Percentiles rank a stretch among this genome's conserved stretches.
These are phyloP conservation scores for Helobdella robusta DNA, from an alignment of 2,888 invertebrate genomes.

Conservation along the genomic window DNA sequence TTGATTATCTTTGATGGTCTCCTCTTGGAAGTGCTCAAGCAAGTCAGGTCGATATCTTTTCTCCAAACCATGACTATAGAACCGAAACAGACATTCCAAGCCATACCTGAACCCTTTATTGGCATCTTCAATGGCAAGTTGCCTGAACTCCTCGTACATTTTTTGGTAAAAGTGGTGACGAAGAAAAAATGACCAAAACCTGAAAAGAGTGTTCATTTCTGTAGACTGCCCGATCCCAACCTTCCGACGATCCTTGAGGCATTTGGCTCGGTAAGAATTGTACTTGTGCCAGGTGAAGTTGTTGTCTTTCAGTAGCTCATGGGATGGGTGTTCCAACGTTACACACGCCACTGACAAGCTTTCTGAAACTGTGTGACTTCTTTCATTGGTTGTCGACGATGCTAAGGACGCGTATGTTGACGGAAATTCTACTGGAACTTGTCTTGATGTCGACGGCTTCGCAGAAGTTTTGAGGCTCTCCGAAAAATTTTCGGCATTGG, in stretches of 20 bases:
- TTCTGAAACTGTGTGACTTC: too few species aligned
- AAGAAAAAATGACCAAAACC: conserved; percentile 99
- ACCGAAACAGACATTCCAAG: conserved; percentile 71
- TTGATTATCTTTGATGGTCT: conserved; percentile 80
- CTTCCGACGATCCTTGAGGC: conserved; percentile 62
- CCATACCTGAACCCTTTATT: conserved; percentile 64
- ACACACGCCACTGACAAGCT: too few species aligned
- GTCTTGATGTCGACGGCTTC: too few species aligned
- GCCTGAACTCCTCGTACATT: conserved; percentile 93
- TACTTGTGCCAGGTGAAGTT: conserved; percentile 96
- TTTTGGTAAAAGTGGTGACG: conserved; percentile 92
- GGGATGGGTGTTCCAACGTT: conserved; percentile 87
- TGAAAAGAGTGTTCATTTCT: conserved; percentile 98
- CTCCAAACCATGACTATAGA: conserved; percentile 94
- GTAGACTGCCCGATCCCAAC: conserved; percentile 87
- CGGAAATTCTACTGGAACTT: too few species aligned
- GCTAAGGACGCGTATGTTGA: too few species aligned
- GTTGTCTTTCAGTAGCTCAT: conserved; percentile 83
- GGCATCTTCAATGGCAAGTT: conserved; percentile 86
- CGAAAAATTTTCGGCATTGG: too few species aligned
- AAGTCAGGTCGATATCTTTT: conserved; percentile 87
- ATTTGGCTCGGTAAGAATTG: conserved; percentile 86
- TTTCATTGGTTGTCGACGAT: too few species aligned
- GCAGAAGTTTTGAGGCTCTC: too few species aligned
- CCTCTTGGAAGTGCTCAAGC: conserved; percentile 87